Conservation (phyloP, 35 echinoderm and acorn worm species). For the Amphiura filiformis region DNA sequence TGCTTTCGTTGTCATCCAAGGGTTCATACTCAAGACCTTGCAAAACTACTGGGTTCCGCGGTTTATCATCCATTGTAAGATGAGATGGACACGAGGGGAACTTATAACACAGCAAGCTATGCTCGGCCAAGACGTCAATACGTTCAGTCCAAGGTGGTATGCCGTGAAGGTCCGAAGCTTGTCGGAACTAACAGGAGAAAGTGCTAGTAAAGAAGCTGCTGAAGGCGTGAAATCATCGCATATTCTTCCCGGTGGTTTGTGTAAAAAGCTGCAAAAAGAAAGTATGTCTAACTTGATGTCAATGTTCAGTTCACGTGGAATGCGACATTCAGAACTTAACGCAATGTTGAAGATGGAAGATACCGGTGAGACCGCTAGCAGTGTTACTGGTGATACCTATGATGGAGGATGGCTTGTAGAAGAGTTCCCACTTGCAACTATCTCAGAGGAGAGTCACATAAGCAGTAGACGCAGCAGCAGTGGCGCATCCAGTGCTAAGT, state of each 20-base stretch:
- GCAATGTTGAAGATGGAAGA: constrained; percentile 85
- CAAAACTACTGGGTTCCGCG: constrained; percentile 94
- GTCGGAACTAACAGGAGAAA: constrained; percentile 49
- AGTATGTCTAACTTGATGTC: constrained; percentile 83
- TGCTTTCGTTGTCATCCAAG: constrained; percentile 38
- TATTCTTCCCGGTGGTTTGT: constrained; percentile 7
- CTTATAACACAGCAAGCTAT: constrained; percentile 2
- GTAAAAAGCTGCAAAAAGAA: constrained; percentile 56
- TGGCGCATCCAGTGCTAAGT: not conserved
- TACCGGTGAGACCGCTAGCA: constrained; percentile 52
- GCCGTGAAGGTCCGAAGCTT: constrained; percentile 74
- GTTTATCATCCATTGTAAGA: constrained; percentile 81
- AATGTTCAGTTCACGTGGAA: constrained; percentile 84
- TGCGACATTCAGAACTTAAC: constrained; percentile 66
- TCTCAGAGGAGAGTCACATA: constrained; percentile 71
- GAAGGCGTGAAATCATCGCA: constrained; percentile 23
- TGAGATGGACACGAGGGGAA: constrained; percentile 30
- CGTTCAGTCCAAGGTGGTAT: constrained; percentile 70
- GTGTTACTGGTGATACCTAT: not conserved
- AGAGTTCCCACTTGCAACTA: constrained; percentile 86
- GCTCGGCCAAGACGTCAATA: not conserved
- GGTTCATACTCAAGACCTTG: constrained; percentile 45
- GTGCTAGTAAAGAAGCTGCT: constrained; percentile 10
- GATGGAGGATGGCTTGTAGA: constrained; percentile 56
- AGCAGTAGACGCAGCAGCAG: constrained; percentile 6